Base-by-base conservation (phyloP, 2,797 vertebrate species). In the Pipistrellus nathusii region DNA sequence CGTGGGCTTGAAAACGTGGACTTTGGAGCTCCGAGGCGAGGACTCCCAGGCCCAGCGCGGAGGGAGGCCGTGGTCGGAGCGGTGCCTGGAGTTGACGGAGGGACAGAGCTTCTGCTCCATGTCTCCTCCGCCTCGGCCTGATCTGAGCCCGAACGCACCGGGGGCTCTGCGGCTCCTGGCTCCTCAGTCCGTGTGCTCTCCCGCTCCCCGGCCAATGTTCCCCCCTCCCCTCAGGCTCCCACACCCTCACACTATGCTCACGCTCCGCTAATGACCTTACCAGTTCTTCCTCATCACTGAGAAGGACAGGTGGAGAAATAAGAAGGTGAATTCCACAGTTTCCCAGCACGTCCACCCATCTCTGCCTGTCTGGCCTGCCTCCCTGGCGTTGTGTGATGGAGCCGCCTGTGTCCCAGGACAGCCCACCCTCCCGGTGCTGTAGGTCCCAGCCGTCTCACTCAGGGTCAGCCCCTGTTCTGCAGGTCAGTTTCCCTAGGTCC, bases 301-400 rank as follows among this genome's bases (percentile, higher is more conserved):
- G 44, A 83, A 41, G 12, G 5, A 30, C 11, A 13, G 5, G 1
- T 10, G 15, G 77, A 66, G 17, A 53, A 44, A 35, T 32, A 8
- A 55, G 53, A 38, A 51, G 35, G 30, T 10, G 20, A 13, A 8
- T 55, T 68, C 21, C 3, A 72, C 15, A 17, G 23, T 38, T 38
- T 53, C 41, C 27, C 15, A 21, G 8, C 0, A 30, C 1, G 9
- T 3, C 13, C 1, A 5, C 21, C 23, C 8, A 4, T 20, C 30
- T 27, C 30, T 27, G 20, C 27, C 53, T 4, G 0, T 10, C 6
- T 13, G 6, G 15, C 53, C 27, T 13, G 5, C 23, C 17, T 66
- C 15, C 20, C 17, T 12, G 6, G 25, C 72, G 8, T 68, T 6
- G 10, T 27, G 17, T 3, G 69, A 35, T 4, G 12, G 15, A 5